phyloP scores from a whole-genome alignment of 2,888 invertebrate genomes.

The Calliopum simillimum region DNA sequence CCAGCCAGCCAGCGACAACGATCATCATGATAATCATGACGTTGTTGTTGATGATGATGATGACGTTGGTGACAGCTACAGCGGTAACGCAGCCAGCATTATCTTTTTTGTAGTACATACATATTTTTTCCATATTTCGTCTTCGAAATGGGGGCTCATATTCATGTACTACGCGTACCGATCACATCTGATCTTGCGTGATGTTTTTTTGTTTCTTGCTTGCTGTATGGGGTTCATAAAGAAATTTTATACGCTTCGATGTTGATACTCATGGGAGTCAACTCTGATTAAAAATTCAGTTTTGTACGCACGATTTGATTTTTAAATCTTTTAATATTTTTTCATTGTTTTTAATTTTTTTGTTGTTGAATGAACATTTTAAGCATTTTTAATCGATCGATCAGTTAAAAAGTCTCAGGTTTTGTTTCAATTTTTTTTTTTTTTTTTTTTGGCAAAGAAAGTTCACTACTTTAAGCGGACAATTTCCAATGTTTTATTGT shows the following conservation, averaged over 20 bases:
- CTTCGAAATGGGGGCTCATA: slow-evolving; percentile 47
- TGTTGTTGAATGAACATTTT: slow-evolving; percentile 30
- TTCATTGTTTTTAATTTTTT: slow-evolving; percentile 17
- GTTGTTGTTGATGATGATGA: slow-evolving; percentile 16
- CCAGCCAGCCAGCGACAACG: slow-evolving; percentile 19
- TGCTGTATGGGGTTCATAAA: slow-evolving; percentile 40
- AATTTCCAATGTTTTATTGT: not conserved
- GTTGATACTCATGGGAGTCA: slow-evolving; percentile 25
- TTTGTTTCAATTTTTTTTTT: not conserved
- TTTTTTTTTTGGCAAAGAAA: not conserved
- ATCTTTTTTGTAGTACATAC: slow-evolving; percentile 13
- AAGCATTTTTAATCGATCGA: slow-evolving; percentile 42
- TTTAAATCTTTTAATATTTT: slow-evolving; percentile 26
- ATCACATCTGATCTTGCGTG: slow-evolving; percentile 47
- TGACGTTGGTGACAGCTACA: slow-evolving; percentile 37
- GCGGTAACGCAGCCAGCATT: slow-evolving; percentile 41
- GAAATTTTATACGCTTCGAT: slow-evolving; percentile 29
- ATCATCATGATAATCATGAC: not conserved
- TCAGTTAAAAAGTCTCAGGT: slow-evolving; percentile 24
- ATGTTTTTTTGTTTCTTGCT: slow-evolving; percentile 47
- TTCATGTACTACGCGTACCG: slow-evolving; percentile 47
- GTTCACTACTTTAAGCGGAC: not conserved
- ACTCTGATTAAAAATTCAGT: slow-evolving; percentile 33
- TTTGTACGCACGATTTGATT: slow-evolving; percentile 40
- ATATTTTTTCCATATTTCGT: not conserved